phyloP scores from a whole-genome alignment of 2,888 invertebrate genomes.

The Drosophila seclusa region DNA sequence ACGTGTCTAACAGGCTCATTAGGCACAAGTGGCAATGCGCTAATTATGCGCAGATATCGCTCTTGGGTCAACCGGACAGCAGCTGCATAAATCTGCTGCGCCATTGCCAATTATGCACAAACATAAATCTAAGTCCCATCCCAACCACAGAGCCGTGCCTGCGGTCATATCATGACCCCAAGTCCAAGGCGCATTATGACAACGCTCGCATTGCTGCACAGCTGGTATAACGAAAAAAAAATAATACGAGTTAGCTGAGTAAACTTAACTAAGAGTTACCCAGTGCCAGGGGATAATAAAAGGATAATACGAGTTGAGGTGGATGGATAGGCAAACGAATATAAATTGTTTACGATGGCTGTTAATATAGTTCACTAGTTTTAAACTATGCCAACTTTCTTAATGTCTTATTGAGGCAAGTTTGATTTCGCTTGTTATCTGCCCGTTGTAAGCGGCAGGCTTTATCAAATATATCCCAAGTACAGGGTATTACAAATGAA shows the following conservation, averaged over 20 bases:
- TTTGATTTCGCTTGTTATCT: background rate
- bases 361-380: background rate
- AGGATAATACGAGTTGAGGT: background rate
- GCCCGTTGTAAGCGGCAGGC: background rate
- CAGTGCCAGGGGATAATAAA: background rate
- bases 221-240: slow-evolving; percentile 25
- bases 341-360: background rate
- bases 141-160: slow-evolving; percentile 8
- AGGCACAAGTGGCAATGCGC: slow-evolving; percentile 83
- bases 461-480: background rate
- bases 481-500: slow-evolving; percentile 8
- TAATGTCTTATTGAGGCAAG: background rate
- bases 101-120: slow-evolving; percentile 78
- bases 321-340: background rate
- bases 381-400: background rate
- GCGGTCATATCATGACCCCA: slow-evolving; percentile 47
- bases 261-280: slow-evolving; percentile 2
- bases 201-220: slow-evolving; percentile 26
- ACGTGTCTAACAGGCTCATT: slow-evolving; percentile 83
- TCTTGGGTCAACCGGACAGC: slow-evolving; percentile 43
- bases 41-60: slow-evolving; percentile 75
- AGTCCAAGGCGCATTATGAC: slow-evolving; percentile 76
- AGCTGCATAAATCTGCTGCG: slow-evolving; percentile 57
- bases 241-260: background rate
- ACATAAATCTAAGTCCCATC: slow-evolving; percentile 68